Evolutionary conservation across 1,140 invertebrate species (phyloP).

Genomic region (Druon quercuslanigerum): DNA sequence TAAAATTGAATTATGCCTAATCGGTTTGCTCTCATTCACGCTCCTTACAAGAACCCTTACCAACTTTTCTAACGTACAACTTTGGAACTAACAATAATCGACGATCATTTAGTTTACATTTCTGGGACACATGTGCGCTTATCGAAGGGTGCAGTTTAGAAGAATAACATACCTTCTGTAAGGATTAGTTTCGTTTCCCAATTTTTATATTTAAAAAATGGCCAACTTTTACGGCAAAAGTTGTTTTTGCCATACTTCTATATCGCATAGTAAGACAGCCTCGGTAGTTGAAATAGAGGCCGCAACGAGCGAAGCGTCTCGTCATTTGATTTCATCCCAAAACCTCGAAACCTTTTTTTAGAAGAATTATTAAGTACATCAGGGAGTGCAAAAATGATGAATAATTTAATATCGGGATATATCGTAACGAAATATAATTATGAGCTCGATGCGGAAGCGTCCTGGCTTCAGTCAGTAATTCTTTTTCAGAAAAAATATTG

Average conservation of each 20-base stretch:
- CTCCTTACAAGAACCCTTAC: neutral
- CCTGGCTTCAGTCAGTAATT: neutral
- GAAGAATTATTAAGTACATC: neutral
- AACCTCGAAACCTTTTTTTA: neutral
- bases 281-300: slow-evolving; percentile 1
- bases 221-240: neutral
- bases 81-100: neutral
- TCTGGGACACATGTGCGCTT: neutral
- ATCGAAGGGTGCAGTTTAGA: slow-evolving; percentile 11
- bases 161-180: neutral
- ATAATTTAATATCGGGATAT: neutral
- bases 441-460: neutral
- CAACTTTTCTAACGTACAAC: neutral
- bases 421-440: neutral
- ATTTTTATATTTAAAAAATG: neutral
- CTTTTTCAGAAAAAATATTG: neutral
- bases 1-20: neutral
- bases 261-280: neutral
- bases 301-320: neutral
- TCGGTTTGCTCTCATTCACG: neutral
- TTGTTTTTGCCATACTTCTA: neutral
- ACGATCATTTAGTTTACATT: neutral
- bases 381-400: neutral
- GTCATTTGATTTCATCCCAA: neutral
- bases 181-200: neutral